Evolutionary conservation across 2,113 vertebrate genomes (phyloP).

Genomic region (Sander vitreus): DNA sequence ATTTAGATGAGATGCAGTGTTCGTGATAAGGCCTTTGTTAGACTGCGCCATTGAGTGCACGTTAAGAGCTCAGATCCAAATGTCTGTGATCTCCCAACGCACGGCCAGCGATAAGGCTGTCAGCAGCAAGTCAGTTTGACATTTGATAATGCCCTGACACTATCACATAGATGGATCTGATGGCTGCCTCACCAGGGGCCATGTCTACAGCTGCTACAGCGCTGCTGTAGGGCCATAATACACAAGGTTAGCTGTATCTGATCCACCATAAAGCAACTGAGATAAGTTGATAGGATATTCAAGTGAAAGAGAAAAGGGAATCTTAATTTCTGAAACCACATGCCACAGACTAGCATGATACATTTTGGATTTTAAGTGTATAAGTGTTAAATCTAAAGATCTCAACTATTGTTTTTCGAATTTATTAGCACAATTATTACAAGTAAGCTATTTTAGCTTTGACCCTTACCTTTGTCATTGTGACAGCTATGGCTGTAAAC

Average conservation of each 20-base stretch:
- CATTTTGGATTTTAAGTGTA: not conserved
- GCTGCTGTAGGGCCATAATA: conserved; percentile 56
- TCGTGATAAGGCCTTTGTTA: conserved; percentile 78
- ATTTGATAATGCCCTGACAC: conserved; percentile 82
- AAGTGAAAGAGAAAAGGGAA: conserved; percentile 39
- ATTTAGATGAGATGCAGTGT: conserved; percentile 79
- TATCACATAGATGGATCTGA: conserved; percentile 80
- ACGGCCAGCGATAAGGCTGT: conserved; percentile 75
- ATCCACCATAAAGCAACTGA: conserved; percentile 68
- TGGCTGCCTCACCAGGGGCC: conserved; percentile 77
- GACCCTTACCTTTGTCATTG: conserved; percentile 81
- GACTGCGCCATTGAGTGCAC: conserved; percentile 62
- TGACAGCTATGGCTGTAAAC: conserved; percentile 95
- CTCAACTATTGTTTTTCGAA: not conserved
- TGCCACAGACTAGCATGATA: not conserved
- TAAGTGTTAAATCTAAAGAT: conserved; percentile 14
- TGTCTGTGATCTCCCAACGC: conserved; percentile 77
- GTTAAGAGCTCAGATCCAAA: conserved; percentile 72
- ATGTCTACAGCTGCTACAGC: conserved; percentile 72
- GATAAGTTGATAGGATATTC: conserved; percentile 69
- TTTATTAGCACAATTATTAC: not conserved
- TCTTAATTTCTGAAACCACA: conserved; percentile 40
- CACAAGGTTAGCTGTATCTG: conserved; percentile 64
- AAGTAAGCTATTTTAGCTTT: not conserved
- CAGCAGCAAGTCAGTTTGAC: conserved; percentile 75